A percentile compares a stretch with the other conserved stretches of the same genome.
Conservation (phyloP, 30 jellyfish, hydroid and myxozoan genomes). For the Turritopsis rubra region DNA sequence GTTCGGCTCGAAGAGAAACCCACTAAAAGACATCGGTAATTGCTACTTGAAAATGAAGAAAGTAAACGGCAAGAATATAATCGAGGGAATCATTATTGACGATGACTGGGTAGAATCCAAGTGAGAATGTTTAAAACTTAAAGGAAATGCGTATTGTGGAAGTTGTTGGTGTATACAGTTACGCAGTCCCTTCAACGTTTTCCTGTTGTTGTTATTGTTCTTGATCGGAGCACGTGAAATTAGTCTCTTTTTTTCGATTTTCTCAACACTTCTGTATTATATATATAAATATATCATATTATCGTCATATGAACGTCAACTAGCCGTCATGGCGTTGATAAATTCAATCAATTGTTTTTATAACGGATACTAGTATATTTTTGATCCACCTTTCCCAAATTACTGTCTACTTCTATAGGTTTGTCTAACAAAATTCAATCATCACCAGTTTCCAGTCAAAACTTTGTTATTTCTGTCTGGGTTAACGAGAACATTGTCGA, state of each 20-base stretch:
- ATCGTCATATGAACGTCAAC: background rate
- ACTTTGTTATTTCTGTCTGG: no score
- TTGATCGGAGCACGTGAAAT: background rate
- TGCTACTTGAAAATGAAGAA: slow-evolving; percentile 5
- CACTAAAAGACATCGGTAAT: slow-evolving; percentile 10
- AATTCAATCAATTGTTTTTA: no score
- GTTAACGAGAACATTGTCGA: no score
- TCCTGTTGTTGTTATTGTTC: background rate
- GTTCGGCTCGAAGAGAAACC: slow-evolving; percentile 19
- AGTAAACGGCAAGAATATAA: background rate
- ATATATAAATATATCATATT: no score
- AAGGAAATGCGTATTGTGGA: background rate
- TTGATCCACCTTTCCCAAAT: no score
- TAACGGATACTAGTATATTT: no score
- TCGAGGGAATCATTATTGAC: slow-evolving; percentile 29
- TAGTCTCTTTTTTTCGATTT: background rate
- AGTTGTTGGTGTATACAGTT: background rate
- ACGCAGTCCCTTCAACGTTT: background rate
- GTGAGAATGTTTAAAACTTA: background rate
- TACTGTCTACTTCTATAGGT: no score
- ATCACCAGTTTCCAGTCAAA: no score
- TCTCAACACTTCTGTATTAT: background rate
- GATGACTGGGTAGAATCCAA: slow-evolving; percentile 40
- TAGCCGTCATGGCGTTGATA: background rate
- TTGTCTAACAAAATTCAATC: no score